Base-by-base conservation (phyloP, 2,113 vertebrate genomes). In the Sclerurus mexicanus region DNA sequence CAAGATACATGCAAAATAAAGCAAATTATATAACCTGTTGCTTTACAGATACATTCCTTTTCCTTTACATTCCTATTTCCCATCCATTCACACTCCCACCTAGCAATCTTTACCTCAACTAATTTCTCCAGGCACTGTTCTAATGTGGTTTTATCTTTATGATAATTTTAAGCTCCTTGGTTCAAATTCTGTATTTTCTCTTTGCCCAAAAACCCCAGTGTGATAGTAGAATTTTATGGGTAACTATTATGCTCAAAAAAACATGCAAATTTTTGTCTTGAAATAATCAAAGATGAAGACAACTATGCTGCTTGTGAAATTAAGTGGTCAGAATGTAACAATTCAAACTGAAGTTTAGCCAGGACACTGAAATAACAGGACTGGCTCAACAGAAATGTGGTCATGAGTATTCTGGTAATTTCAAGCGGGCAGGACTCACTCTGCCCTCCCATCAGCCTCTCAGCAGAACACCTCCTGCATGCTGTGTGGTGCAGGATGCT, bases 1-100 rank as follows among this genome's bases (percentile, higher is more conserved):
- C 55, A 94, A 85, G 44, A 78, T 33, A 15, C 35, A 83, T 67
- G 68, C 42, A 96, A 94, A 93, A 86, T 71, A 74, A 80, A 95
- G 35, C 49, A 88, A 85, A 93, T 79, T 42, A 64, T 50, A 42
- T 20, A 35, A 88, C 52, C 78, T n/a, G 5, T 56, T 6, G 0
- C 30, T 89, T 84, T 81, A 59, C 27, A 77, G 56, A 64, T 59
- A 52, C 22, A 47, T 77, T 92, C 35, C 6, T 85, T 88, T 92
- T 76, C 33, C 52, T 81, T 95, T 62, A 84, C 47, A 55, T 59
- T 86, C 71, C 74, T 27, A 39, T 77, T 67, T 92, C n/a, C 56
- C 50, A 73, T 74, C 60, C 79, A 74, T 74, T 92, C 79, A 84
- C 35, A 50, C 44, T 77, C 53, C 52, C 62, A 60, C 13, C 63